These are phyloP conservation scores for Megalops cyprinoides DNA, from an alignment of 2,797 vertebrate species.

Conservation along the genomic window DNA sequence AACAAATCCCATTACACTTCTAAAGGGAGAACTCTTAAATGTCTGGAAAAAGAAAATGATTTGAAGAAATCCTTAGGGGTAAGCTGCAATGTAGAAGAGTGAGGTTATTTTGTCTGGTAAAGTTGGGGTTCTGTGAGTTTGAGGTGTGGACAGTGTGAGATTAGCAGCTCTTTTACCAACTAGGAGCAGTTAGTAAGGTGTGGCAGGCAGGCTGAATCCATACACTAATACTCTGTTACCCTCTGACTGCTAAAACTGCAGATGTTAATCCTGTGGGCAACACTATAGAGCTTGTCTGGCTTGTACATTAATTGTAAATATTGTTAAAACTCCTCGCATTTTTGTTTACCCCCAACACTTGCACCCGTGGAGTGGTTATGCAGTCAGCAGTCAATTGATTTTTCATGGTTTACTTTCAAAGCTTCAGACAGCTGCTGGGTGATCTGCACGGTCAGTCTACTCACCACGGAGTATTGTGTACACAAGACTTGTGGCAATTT, in stretches of 20 bases:
- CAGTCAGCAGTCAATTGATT: not conserved
- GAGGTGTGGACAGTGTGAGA: too few relatives aligned
- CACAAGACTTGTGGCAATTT: not conserved
- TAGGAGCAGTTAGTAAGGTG: too few relatives aligned
- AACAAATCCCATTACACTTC: not conserved
- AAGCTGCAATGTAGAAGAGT: too few relatives aligned
- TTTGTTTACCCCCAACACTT: not conserved
- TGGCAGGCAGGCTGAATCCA: not conserved
- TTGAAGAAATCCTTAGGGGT: not conserved
- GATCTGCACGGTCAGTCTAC: not conserved
- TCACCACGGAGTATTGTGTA: not conserved
- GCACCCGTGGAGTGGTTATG: not conserved
- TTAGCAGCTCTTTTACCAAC: too few relatives aligned
- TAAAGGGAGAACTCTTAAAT: not conserved
- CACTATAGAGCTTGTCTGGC: slow-evolving; percentile 1
- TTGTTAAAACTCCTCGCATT: not conserved
- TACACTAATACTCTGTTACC: not conserved
- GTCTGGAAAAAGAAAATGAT: not conserved
- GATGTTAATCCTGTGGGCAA: not conserved
- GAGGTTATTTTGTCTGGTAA: too few relatives aligned
- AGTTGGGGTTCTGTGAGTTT: too few relatives aligned
- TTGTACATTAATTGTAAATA: slow-evolving; percentile 14
- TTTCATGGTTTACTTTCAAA: not conserved
- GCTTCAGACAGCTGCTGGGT: not conserved
- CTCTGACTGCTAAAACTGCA: not conserved